phyloP scores from a whole-genome alignment of 2,113 vertebrate species.

The Macrotus californicus region DNA sequence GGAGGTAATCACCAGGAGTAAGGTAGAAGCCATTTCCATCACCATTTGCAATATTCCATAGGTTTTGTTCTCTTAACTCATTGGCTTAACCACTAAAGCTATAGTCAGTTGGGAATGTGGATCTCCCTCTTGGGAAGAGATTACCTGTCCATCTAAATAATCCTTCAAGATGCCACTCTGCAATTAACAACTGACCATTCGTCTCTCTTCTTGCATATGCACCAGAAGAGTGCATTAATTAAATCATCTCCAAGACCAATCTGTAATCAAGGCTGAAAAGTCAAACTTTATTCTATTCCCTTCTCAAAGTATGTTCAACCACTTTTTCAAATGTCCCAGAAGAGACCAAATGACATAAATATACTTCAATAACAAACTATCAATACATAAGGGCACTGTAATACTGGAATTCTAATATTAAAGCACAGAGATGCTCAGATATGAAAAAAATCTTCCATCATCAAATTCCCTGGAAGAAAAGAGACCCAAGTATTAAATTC shows the following conservation, averaged over 20 bases:
- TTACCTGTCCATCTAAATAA: not conserved
- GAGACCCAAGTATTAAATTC: not conserved
- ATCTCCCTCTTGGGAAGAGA: not conserved
- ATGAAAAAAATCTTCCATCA: not conserved
- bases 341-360: conserved; percentile 27
- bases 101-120: not conserved
- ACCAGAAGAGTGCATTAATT: conserved; percentile 18
- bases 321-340: not conserved
- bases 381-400: not conserved
- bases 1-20: not conserved
- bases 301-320: conserved; percentile 20
- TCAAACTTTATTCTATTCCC: conserved; percentile 2
- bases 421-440: not conserved
- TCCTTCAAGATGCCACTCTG: not conserved
- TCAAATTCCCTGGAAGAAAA: not conserved
- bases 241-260: conserved; percentile 34
- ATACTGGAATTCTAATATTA: not conserved
- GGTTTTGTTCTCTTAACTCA: not conserved
- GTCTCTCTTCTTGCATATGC: not conserved
- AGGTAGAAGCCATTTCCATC: not conserved
- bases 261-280: conserved; percentile 45
- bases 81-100: not conserved
- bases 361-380: conserved; percentile 39
- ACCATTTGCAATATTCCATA: not conserved
- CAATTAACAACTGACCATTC: not conserved